These are phyloP conservation scores for Chaitophorus viminalis DNA, from an alignment of 2,888 invertebrate genomes.

Conservation along the genomic window DNA sequence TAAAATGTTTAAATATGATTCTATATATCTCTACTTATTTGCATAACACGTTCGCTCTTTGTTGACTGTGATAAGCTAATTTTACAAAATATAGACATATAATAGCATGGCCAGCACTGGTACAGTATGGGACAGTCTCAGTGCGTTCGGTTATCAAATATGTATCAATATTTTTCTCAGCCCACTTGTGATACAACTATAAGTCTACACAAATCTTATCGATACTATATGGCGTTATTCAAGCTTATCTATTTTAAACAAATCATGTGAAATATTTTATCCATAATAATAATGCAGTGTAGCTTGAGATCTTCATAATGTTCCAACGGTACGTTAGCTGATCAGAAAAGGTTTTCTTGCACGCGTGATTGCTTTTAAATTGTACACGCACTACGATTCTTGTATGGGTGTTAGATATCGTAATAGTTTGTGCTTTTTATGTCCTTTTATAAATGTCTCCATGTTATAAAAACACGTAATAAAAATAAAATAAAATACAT, in stretches of 20 bases:
- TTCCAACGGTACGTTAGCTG: neutral
- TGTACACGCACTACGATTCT: neutral
- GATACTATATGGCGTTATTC: too few species aligned
- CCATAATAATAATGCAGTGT: neutral
- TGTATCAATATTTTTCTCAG: neutral
- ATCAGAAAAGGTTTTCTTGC: neutral
- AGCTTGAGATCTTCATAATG: neutral
- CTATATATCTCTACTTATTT: neutral
- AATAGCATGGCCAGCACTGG: too few species aligned
- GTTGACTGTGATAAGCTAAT: neutral
- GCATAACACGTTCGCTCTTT: neutral
- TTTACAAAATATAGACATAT: neutral
- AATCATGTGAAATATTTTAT: neutral
- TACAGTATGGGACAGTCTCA: neutral
- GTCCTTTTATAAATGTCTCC: too few species aligned
- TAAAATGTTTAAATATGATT: neutral
- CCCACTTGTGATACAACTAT: neutral
- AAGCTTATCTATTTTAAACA: too few species aligned
- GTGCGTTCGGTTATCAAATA: neutral
- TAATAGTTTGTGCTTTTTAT: too few species aligned
- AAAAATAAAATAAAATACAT: too few species aligned
- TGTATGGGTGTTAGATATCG: too few species aligned
- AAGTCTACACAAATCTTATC: neutral
- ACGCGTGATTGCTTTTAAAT: neutral
- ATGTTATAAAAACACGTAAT: too few species aligned